Base-by-base conservation (phyloP, 2,888 invertebrate species). In the Sesia apiformis region DNA sequence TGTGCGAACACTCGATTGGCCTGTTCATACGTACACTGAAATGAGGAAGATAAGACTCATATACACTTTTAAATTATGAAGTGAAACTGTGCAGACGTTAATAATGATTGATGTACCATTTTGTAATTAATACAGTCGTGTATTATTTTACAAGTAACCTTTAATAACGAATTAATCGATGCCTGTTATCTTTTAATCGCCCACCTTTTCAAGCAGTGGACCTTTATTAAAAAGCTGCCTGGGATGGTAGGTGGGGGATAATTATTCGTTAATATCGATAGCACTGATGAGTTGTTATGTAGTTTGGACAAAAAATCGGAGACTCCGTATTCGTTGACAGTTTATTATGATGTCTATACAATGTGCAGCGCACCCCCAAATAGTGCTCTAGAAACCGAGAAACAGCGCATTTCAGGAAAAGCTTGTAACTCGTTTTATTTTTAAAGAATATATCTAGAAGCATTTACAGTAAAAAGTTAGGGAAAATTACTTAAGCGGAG, bases 21-120 rank as follows among this genome's bases (percentile, higher is more conserved):
- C 23, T 23, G 23, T 23, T 23, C 23, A 23, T 23, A 23, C 23
- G 1, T 1, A 23, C 23, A 1, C 23, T 23, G 23, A 23, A 23
- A 23, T 23, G 23, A 23, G 23, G 23, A 23, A 23, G 23, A 23
- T 23, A 23, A 23, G 23, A 23, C 23, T 23, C 23, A 23, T 23
- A 23, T 23, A 23, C 1, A 23, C 23, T 23, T 23, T 23, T 23
- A 23, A 23, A 23, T 23, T 23, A 23, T 23, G 23, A 23, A 42
- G 42, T 5, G 42, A 42, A 7, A 64, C 70, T 64, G 65, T 57
- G 53, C 58, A 55, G 63, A 63, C 65, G 63, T 63, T 67, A 69
- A 76, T 74, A 68, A 75, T 70, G 72, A 73, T 72, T 73, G 69
- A 72, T 73, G 61, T 58, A 69, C 67, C 65, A 64, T 70, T 69